Evolutionary conservation across 2,113 vertebrate species (phyloP).

Genomic region (Bagarius yarrelli): DNA sequence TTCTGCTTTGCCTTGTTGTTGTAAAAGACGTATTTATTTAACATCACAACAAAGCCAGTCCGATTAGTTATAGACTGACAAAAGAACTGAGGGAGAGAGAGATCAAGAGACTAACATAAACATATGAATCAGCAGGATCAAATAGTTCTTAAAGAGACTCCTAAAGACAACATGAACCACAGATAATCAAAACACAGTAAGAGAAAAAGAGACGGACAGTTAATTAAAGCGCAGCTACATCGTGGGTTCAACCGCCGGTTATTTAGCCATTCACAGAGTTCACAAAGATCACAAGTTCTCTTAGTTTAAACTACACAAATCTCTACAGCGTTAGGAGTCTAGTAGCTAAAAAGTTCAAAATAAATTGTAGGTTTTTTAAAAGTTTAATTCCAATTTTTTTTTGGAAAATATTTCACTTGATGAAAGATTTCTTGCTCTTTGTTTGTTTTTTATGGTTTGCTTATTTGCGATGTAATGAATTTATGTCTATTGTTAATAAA

Average conservation of each 20-base stretch:
- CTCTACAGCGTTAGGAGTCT: not conserved
- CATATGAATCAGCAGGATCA: constrained; percentile 34
- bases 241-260: constrained; percentile 16
- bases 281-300: not conserved
- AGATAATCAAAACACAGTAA: constrained; percentile 12
- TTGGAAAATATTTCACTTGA: not conserved
- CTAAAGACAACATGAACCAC: constrained; percentile 15
- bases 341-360: not conserved
- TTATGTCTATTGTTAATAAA: constrained; percentile 2
- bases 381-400: not conserved
- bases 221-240: not conserved
- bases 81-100: not conserved
- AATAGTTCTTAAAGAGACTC: constrained; percentile 24
- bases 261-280: not conserved
- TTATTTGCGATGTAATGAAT: not conserved
- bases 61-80: constrained; percentile 22
- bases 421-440: not conserved
- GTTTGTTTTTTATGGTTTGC: not conserved
- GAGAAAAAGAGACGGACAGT: constrained; percentile 12
- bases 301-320: not conserved
- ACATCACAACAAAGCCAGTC: constrained; percentile 15
- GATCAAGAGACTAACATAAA: constrained; percentile 21
- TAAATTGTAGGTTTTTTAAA: not conserved
- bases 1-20: not conserved
- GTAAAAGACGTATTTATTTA: constrained; percentile 22